Percentiles rank a stretch among this genome's conserved stretches.
phyloP scores from a whole-genome alignment of 2,113 vertebrate species.

The Hypomesus transpacificus region DNA sequence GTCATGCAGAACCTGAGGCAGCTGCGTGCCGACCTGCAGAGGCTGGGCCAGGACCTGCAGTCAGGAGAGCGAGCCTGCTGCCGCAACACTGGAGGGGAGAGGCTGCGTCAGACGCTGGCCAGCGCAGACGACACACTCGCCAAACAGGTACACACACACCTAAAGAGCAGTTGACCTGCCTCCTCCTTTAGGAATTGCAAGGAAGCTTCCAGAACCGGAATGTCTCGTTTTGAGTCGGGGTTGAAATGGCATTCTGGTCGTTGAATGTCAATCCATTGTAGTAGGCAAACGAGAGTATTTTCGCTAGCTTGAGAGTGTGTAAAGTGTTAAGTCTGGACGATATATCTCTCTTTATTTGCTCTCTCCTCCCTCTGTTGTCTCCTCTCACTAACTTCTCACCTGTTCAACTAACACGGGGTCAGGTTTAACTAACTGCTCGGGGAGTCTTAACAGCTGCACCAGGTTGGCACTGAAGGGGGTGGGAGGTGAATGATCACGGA shows the following conservation, averaged over 20 bases:
- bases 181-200: no score
- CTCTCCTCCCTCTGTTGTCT: conserved; percentile 24
- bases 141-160: conserved; percentile 79
- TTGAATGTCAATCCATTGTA: no score
- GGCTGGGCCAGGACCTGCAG: conserved; percentile 79
- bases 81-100: conserved; percentile 85
- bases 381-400: conserved; percentile 37
- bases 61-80: conserved; percentile 89
- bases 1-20: conserved; percentile 79
- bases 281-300: no score
- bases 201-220: no score
- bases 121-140: conserved; percentile 80
- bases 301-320: no score
- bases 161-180: no score
- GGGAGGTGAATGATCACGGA: no score
- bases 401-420: neutral
- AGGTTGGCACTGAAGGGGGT: neutral
- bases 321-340: no score
- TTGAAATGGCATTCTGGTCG: no score
- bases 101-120: conserved; percentile 77
- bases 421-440: neutral
- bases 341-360: neutral
- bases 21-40: conserved; percentile 80
- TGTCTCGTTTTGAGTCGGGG: no score
- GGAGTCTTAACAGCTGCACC: neutral